Percentiles rank a stretch among this genome's conserved stretches.
These are phyloP conservation scores for Ictalurus furcatus DNA, from an alignment of 2,113 vertebrate species.

Conservation along the genomic window DNA sequence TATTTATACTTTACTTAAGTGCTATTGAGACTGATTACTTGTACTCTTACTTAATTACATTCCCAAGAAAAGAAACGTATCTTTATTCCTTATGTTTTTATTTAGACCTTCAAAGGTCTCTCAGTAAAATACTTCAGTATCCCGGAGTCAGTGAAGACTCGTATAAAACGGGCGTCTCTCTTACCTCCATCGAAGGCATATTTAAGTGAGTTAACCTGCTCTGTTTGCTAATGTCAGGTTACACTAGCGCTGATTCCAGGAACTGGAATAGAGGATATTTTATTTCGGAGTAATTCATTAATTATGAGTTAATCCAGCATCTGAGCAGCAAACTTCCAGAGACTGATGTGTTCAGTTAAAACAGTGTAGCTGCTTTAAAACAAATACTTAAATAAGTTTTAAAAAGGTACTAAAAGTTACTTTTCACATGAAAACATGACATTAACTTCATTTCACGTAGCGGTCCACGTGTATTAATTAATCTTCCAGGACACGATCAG, in stretches of 20 bases:
- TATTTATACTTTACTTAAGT: no score
- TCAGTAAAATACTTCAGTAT: not conserved
- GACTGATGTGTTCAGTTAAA: not conserved
- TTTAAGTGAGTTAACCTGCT: no score
- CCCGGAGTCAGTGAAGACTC: no score
- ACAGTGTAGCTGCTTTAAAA: not conserved
- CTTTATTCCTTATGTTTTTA: no score
- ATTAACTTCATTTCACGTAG: not conserved
- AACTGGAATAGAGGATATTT: not conserved
- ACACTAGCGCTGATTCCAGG: not conserved
- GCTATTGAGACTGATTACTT: no score
- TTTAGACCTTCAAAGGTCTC: not conserved
- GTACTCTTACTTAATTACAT: no score
- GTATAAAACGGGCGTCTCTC: no score
- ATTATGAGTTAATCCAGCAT: not conserved
- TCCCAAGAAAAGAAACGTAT: no score
- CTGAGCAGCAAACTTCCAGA: not conserved
- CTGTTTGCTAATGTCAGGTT: no score
- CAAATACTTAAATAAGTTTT: not conserved
- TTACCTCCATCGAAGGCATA: not conserved
- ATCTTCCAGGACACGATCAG: not conserved
- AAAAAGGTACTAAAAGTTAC: not conserved
- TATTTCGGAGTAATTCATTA: no score
- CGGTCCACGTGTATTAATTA: not conserved
- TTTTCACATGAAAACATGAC: not conserved